Percentiles rank a stretch among this genome's conserved stretches.
Evolutionary conservation across 2,797 vertebrate genomes (phyloP).

Genomic region (Prionace glauca): DNA sequence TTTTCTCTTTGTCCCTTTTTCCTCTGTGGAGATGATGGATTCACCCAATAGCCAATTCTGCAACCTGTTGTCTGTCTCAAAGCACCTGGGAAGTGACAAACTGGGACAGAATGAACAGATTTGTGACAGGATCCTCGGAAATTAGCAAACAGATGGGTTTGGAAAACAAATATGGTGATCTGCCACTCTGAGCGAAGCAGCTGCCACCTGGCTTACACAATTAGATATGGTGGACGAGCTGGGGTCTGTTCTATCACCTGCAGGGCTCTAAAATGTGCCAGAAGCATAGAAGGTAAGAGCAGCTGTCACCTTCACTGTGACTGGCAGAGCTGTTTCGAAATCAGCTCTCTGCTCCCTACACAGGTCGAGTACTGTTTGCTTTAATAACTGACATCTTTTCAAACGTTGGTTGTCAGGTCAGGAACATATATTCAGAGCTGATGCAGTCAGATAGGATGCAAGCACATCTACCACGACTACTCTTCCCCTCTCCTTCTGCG

Average conservation of each 20-base stretch:
- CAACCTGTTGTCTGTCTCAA: slow-evolving; percentile 32
- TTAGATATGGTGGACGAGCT: slow-evolving; percentile 36
- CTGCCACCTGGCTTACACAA: slow-evolving; percentile 36
- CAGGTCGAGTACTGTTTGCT: slow-evolving; percentile 22
- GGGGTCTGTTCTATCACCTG: slow-evolving; percentile 30
- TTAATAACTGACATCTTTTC: slow-evolving; percentile 30
- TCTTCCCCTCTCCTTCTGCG: not conserved
- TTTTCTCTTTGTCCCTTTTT: not conserved
- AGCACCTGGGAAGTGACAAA: slow-evolving; percentile 34
- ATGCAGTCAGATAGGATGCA: not conserved
- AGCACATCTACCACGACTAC: not conserved
- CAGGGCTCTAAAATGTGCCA: not conserved
- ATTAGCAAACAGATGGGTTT: slow-evolving; percentile 33
- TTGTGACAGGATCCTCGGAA: slow-evolving; percentile 7
- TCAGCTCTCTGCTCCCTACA: slow-evolving; percentile 5
- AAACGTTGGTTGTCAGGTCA: slow-evolving; percentile 12
- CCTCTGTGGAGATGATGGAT: not conserved
- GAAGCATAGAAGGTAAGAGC: slow-evolving; percentile 29
- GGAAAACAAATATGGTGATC: slow-evolving; percentile 27
- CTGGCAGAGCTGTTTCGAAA: not conserved
- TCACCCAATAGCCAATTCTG: not conserved
- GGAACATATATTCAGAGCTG: not conserved
- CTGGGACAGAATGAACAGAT: slow-evolving; percentile 16
- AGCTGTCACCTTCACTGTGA: slow-evolving; percentile 35
- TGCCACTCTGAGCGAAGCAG: slow-evolving; percentile 34